Base-by-base conservation (phyloP, 2,113 vertebrate genomes). In the Erpornis zantholeuca region DNA sequence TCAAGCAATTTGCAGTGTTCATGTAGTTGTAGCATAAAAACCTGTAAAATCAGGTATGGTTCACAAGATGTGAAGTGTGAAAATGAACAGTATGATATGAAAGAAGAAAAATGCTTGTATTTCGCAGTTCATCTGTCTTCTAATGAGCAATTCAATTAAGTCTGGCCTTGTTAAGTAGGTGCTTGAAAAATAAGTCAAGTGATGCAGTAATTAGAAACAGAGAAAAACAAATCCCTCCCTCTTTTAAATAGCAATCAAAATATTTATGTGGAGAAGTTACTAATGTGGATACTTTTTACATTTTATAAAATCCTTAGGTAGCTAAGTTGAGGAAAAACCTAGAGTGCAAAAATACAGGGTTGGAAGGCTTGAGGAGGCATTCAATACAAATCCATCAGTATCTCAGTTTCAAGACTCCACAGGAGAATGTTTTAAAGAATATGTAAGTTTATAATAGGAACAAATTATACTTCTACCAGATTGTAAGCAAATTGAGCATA, bases 91-190 rank as follows among this genome's bases (percentile, higher is more conserved):
- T 82, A 78, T 65, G 69, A 90, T 47, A 86, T 35, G 49, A 86
- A 93, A 92, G 71, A 90, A 90, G 45, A 93, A 87, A 93, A 94
- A 92, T 68, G 24, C 85, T 77, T 96, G 33, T 64, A 60, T 92
- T 68, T 86, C 52, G 36, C n/a, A 79, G 42, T 93, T 94, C 81
- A 87, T 20, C 65, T 96, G 49, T 63, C 86, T 95, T 57, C 75
- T 96, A 96, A 96, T 97, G 86, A 84, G 79, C 75, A 78, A 86
- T 97, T 97, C 92, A 95, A 95, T 94, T 97, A 97, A 95, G 8
- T 71, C 29, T 92, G 93, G 75, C 59, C 77, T 96, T 95, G 86
- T 93, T 85, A 94, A 40, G 86, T 68, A 69, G 89, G 20, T 88
- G 68, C 90, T 94, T 94, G 70, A 97, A 93, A 97, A 94, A 92